phyloP scores from a whole-genome alignment of 2,113 vertebrate species.

The Fregata magnificens region DNA sequence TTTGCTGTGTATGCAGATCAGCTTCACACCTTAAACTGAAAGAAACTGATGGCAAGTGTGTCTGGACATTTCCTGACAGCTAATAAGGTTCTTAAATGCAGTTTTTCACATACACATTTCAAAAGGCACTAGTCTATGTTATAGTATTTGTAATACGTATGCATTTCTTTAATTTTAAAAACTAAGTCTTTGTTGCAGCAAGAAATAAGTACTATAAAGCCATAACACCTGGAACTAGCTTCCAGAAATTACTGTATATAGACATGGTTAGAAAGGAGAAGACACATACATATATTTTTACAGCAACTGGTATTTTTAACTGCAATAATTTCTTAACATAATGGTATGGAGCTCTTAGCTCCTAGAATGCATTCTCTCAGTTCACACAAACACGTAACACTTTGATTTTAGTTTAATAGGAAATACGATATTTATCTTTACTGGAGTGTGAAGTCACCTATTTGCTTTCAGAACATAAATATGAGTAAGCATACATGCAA shows the following conservation, averaged over 20 bases:
- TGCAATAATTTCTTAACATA: background rate
- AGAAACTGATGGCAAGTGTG: background rate
- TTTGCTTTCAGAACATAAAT: slow-evolving; percentile 19
- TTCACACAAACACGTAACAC: background rate
- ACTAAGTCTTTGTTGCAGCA: background rate
- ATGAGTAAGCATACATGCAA: background rate
- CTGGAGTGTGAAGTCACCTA: background rate
- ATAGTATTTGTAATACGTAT: background rate
- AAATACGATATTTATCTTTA: background rate
- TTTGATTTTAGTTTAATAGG: background rate
- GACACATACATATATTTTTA: background rate
- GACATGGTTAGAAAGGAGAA: background rate
- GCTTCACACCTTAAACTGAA: background rate
- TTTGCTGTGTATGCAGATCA: background rate
- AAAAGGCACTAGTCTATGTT: background rate
- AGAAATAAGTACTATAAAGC: background rate
- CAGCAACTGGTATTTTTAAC: background rate
- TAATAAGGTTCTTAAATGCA: background rate
- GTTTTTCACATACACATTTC: background rate
- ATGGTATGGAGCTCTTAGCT: background rate
- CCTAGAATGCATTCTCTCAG: background rate
- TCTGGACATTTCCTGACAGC: background rate
- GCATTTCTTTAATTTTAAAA: background rate
- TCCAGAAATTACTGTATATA: background rate
- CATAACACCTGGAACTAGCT: background rate